Evolutionary conservation across 2,797 vertebrate species (phyloP).

Genomic region (Delichon dasypus): DNA sequence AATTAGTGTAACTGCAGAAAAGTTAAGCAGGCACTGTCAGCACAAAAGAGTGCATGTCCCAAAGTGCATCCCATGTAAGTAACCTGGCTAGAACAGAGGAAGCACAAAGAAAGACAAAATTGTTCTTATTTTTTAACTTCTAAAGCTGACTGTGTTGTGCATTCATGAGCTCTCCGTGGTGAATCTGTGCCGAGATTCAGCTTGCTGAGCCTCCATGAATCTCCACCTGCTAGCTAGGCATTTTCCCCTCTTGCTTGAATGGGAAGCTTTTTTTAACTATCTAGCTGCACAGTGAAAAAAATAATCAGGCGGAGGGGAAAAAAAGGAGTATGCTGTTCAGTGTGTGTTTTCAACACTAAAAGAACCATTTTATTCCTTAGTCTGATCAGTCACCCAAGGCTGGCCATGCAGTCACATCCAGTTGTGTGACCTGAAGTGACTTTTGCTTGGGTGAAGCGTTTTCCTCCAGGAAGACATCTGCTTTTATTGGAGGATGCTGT

Average conservation of each 20-base stretch:
- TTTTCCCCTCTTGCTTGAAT: neutral
- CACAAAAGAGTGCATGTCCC: neutral
- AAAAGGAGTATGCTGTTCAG: neutral
- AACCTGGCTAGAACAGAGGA: neutral
- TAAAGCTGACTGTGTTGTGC: neutral
- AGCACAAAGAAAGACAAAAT: neutral
- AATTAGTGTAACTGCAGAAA: neutral
- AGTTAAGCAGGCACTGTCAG: neutral
- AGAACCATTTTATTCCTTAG: neutral
- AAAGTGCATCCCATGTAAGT: neutral
- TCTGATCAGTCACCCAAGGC: neutral
- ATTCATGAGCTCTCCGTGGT: neutral
- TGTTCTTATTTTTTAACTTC: neutral
- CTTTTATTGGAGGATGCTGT: neutral
- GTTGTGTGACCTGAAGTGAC: neutral
- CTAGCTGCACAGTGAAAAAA: neutral
- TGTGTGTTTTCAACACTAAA: neutral
- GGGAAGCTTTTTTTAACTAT: neutral
- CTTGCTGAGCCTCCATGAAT: neutral
- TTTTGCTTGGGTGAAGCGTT: neutral
- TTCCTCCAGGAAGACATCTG: neutral
- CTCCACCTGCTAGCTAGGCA: neutral
- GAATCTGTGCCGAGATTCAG: neutral
- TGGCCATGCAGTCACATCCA: neutral
- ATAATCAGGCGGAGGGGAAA: too few species aligned